A percentile compares a stretch with the other conserved stretches of the same genome.
Conservation (phyloP, 2,888 invertebrate genomes). For the Pheosia tremula region DNA sequence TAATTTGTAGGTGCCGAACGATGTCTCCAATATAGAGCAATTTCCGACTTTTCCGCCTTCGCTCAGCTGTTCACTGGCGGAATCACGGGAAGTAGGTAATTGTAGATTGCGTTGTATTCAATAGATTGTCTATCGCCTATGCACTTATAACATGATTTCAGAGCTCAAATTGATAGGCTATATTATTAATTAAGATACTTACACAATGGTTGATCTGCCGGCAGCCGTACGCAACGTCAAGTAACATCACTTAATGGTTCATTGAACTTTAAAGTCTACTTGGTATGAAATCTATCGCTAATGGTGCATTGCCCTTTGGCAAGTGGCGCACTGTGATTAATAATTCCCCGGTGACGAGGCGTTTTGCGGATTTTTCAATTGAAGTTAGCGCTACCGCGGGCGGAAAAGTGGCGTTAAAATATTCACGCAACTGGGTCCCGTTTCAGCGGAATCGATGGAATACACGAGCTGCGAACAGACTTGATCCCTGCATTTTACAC, state of each 20-base stretch:
- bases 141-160: neutral
- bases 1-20: constrained; percentile 53
- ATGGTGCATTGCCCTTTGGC: constrained; percentile 39
- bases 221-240: too few relatives aligned
- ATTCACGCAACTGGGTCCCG: constrained; percentile 47
- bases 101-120: neutral
- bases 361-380: constrained; percentile 57
- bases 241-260: neutral
- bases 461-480: constrained; percentile 8
- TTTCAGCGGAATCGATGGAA: constrained; percentile 34
- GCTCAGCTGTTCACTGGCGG: constrained; percentile 34
- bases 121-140: neutral
- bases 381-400: constrained; percentile 45
- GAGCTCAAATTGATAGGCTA: neutral
- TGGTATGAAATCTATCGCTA: constrained; percentile 27
- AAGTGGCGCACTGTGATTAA: constrained; percentile 53
- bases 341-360: constrained; percentile 50
- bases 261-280: neutral
- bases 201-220: neutral
- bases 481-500: neutral
- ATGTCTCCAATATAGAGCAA: constrained; percentile 62
- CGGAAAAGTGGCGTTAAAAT: constrained; percentile 59
- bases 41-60: constrained; percentile 55
- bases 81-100: constrained; percentile 40
- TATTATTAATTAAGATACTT: neutral